Base-by-base conservation (phyloP, 2,888 invertebrate genomes). In the Lottia scabra region DNA sequence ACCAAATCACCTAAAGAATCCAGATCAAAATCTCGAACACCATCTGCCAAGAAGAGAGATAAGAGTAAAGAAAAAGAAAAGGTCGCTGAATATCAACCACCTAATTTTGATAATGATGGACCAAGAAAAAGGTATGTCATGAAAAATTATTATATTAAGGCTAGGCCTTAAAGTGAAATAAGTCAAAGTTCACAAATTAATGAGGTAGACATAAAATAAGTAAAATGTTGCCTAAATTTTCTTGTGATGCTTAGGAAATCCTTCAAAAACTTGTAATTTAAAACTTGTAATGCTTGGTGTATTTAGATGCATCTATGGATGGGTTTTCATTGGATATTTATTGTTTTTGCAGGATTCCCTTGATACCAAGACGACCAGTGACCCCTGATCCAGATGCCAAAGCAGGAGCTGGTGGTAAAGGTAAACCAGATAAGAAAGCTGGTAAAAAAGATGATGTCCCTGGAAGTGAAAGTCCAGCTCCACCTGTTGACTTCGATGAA, bases 401-500 rank as follows among this genome's bases (percentile, higher is more conserved):
- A 65, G 77, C 82, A 19, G 84, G 81, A 26, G 82, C 84, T 19
- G 80, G 78, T 19, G 80, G 78, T 19, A 82, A 85, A 44, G 80
- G 79, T 23, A 85, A 83, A 73, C 83, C 83, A 63, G 82, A 81
- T 63, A 84, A 81, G 72, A 83, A 83, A 72, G 75, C 67, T 19
- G 76, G 43, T 12, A 82, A 81, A 74, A 81, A 81, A 68, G 85
- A 82, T 16, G 84, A 83, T 2, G 70, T 72, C 23, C 63, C 48
- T 6, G 83, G 80, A 12, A 74, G 78, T 48, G 89, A 89, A 46
- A 84, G 83, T 65, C 84, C 85, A 0, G 75, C 81, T 0, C 85
- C 86, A 15, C 87, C 88, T 2, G 70, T 77, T 56, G 88, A 88
- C 70, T 82, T 81, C 4, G 89, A 89, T 81, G 88, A 88, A 74